A percentile compares a stretch with the other conserved stretches of the same genome.
Evolutionary conservation across 2,113 vertebrate genomes (phyloP).

Genomic region (Solenodon paradoxus): DNA sequence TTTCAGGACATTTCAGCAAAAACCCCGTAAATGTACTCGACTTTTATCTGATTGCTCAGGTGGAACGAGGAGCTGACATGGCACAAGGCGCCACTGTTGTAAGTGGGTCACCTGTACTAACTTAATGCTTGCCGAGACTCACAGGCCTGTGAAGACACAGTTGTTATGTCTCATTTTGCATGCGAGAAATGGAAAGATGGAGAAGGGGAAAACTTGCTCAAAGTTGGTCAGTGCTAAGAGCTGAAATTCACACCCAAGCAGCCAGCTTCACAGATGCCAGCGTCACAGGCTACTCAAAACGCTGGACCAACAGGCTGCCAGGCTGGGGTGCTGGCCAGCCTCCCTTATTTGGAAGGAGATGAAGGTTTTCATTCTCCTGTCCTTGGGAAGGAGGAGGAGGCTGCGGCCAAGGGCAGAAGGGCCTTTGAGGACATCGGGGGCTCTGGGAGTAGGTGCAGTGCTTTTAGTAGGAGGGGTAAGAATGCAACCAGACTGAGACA

Average conservation of each 20-base stretch:
- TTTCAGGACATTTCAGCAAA: not conserved
- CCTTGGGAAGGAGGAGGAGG: not conserved
- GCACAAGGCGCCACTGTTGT: not conserved
- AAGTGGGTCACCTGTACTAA: not conserved
- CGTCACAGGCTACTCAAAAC: rapidly evolving
- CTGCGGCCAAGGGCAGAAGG: not conserved
- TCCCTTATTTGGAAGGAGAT: too few species aligned
- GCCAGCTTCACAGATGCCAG: not conserved
- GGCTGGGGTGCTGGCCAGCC: too few species aligned
- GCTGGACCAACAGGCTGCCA: not conserved
- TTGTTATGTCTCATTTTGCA: too few species aligned
- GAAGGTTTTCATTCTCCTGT: not conserved
- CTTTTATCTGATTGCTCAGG: not conserved
- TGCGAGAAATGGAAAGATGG: too few species aligned
- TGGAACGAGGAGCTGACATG: not conserved
- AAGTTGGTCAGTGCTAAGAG: not conserved
- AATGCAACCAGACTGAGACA: not conserved
- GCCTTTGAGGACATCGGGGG: not conserved
- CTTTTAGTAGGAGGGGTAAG: not conserved
- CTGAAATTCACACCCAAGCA: not conserved
- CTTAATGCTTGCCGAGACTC: not conserved
- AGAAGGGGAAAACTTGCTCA: too few species aligned
- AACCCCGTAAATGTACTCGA: too few species aligned
- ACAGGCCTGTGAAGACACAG: too few species aligned
- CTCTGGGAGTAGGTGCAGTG: not conserved